A percentile compares a stretch with the other conserved stretches of the same genome.
These are phyloP conservation scores for Erinaceus europaeus DNA, from an alignment of 2,113 vertebrate genomes.

Conservation along the genomic window DNA sequence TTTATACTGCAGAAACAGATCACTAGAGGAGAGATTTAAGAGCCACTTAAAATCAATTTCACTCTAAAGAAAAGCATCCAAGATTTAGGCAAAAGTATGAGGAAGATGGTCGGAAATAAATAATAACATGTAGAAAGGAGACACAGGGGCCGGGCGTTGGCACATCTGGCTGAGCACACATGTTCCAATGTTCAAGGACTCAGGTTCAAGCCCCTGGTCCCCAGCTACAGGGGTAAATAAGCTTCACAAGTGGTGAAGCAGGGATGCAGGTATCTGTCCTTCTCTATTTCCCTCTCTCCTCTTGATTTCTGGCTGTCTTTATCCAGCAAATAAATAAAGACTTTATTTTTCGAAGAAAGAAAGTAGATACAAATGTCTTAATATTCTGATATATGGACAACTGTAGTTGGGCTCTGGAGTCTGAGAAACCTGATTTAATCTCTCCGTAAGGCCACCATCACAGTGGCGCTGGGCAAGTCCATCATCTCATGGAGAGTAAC, in stretches of 20 bases:
- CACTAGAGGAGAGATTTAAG: background rate
- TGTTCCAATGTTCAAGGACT: too few species aligned
- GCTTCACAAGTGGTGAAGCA: too few species aligned
- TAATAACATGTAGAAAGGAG: background rate
- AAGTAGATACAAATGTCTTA: background rate
- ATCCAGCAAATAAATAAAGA: too few species aligned
- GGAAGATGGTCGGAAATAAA: background rate
- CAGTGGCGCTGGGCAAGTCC: background rate
- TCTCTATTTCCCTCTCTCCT: too few species aligned
- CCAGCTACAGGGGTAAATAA: too few species aligned
- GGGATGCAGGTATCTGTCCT: too few species aligned
- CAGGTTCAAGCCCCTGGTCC: too few species aligned
- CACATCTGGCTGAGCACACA: too few species aligned
- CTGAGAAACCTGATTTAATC: background rate
- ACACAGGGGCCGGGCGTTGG: too few species aligned
- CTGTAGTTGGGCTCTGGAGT: background rate
- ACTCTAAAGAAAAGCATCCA: background rate
- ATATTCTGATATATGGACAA: background rate
- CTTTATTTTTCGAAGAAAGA: too few species aligned
- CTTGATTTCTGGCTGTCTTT: too few species aligned
- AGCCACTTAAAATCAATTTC: background rate
- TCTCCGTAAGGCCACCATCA: background rate
- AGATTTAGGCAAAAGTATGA: background rate
- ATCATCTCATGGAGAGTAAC: background rate
- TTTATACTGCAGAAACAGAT: background rate